Base-by-base conservation (phyloP, 2,113 vertebrate genomes). In the Coreoperca whiteheadi region DNA sequence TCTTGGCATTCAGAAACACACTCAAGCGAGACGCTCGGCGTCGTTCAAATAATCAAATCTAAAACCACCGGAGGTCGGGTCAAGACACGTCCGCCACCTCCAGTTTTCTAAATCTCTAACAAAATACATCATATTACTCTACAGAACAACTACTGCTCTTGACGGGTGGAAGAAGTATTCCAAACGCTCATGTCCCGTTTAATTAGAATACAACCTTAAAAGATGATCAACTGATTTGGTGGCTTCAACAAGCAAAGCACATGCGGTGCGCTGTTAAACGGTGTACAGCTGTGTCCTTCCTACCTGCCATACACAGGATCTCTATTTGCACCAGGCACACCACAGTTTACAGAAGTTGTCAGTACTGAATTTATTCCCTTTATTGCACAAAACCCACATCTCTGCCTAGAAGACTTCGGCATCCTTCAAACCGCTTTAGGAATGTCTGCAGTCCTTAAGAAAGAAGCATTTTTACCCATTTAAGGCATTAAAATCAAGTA, bases 381-480 rank as follows among this genome's bases (percentile, higher is more conserved):
- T 74, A 78, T 74, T 89, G 81, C 87, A 89, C 69, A 63, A 65
- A 81, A 37, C 41, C 67, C 72, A 54, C 50, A 18, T 0, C 14
- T 43, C 7, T 18, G 0, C 37, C 34, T 25, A 0, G 2, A 6
- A 68, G 61, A 1, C 43, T 66, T 1, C 63, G 28, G 68, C 50
- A 23, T 9, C 37, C 20, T 61, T 69, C 11, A 18, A n/a, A 21
- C 46, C 11, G 10, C 43, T 63, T 63, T 56, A 1, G 25, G 5
- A 50, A 21, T 0, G 46, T 67, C n/a, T 39, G 65, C 48, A 54
- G 65, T 83, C 39, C 60, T 14, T 2, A 3, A 23, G 9, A 11
- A 11, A 2, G 46, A 76, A 64, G 16, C 0, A 14, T 2, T 16
- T 65, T 28, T 41, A 30, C 48, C 41, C 8, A 16, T n/a, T 11